Conservation (phyloP, 2,797 vertebrate species). For the Sparus aurata region DNA sequence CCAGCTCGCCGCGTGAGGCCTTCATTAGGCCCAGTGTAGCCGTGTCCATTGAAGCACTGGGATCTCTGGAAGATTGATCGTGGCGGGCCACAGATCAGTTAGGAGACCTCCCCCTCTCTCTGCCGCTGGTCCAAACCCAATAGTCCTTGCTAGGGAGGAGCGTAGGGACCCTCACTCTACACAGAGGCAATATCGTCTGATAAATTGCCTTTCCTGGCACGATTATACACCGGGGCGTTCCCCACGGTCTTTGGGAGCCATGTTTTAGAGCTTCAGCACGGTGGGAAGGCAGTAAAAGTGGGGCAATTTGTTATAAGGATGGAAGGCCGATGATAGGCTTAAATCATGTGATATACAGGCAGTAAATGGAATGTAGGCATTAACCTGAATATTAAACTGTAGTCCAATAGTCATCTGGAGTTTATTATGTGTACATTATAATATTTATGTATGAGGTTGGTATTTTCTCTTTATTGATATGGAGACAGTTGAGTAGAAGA, state of each 20-base stretch:
- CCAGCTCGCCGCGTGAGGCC: constrained; percentile 62
- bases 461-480: neutral
- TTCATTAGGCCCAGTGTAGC: constrained; percentile 74
- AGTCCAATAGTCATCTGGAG: neutral
- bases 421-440: constrained; percentile 7
- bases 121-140: constrained; percentile 71
- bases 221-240: constrained; percentile 76
- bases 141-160: constrained; percentile 70
- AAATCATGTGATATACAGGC: constrained; percentile 43
- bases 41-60: constrained; percentile 70
- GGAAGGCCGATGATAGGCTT: constrained; percentile 54
- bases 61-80: constrained; percentile 78
- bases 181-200: constrained; percentile 83
- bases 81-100: constrained; percentile 70
- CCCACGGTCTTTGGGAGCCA: constrained; percentile 67
- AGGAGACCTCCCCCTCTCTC: constrained; percentile 72
- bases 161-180: constrained; percentile 75
- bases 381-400: constrained; percentile 11
- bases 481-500: neutral
- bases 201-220: constrained; percentile 82
- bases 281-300: constrained; percentile 62
- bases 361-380: constrained; percentile 48
- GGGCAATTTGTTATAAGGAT: constrained; percentile 64
- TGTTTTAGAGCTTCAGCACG: constrained; percentile 66
- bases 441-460: neutral